Percentiles rank a stretch among this genome's conserved stretches.
Conservation (phyloP, 2,888 invertebrate species). For the Caenorhabditis becei region DNA sequence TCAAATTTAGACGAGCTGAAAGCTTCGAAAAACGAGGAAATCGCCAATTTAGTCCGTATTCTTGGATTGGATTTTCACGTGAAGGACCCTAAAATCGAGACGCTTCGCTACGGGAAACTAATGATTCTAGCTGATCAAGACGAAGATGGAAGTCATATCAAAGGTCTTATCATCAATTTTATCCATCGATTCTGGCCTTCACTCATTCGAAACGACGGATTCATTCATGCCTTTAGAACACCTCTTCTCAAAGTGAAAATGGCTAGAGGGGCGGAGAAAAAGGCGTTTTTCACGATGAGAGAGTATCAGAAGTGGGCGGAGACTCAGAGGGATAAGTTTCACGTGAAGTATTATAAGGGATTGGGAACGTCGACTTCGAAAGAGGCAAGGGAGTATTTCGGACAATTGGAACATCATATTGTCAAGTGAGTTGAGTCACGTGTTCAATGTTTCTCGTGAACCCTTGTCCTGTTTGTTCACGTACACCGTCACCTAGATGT, state of each 20-base stretch:
- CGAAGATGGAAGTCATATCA: conserved; percentile 99
- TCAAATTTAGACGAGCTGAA: conserved; percentile 51
- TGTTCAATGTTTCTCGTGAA: too few relatives aligned
- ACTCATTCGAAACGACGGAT: conserved; percentile 86
- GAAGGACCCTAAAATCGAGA: conserved; percentile 88
- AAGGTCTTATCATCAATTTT: conserved; percentile 97
- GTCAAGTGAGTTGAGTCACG: conserved; percentile 60
- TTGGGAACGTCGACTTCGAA: conserved; percentile 93
- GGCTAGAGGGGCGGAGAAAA: conserved; percentile 62
- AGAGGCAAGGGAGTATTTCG: conserved; percentile 98
- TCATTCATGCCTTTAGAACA: conserved; percentile 97
- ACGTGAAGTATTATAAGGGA: conserved; percentile 99
- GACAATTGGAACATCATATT: conserved; percentile 90
- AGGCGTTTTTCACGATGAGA: conserved; percentile 94
- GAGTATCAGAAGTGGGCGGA: conserved; percentile 98
- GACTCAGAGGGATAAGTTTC: conserved; percentile 89
- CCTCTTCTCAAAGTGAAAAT: conserved; percentile 90
- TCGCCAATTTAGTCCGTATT: conserved; percentile 91
- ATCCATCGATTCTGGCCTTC: conserved; percentile 98
- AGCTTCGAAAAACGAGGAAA: conserved; percentile 91
- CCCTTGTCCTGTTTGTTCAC: too few relatives aligned
- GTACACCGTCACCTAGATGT: too few relatives aligned
- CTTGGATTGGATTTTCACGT: conserved; percentile 63
- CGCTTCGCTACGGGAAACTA: conserved; percentile 93
- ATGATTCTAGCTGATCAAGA: conserved; percentile 99